Evolutionary conservation across 37 sponge, comb jelly and placozoan species (phyloP), one percentile per base, ranked within the genome.

Genomic region (Axinella damicornis): DNA sequence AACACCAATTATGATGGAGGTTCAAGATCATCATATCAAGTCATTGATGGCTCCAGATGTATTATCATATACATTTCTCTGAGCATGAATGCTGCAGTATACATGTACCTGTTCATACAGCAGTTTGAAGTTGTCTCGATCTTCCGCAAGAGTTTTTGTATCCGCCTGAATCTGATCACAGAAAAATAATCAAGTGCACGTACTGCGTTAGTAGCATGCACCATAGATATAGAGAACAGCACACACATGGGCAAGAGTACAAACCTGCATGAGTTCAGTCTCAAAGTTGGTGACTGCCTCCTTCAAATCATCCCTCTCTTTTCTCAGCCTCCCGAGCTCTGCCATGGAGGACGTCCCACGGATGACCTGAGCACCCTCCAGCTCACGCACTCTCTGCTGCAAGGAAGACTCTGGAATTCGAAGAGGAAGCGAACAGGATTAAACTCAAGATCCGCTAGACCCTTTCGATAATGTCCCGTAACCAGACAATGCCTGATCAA

Each of bases 111-210:
- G 98, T 36, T 93, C 90, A 84, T 97, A 97, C 38, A 97, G 92
- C 22, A 97, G 76, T 59, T 88, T 93, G 80, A 91, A 89, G 85
- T 93, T 97, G 73, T 97, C 94, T 66, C 98, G 87, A 39, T 97
- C 98, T 40, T 89, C 80, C 17, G 96, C 85, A 19, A 97, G 85
- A 16, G 40, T 70, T 65, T 92, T 81, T 2, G 83, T 85, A 62
- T 95, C 87, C 33, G 73, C 33, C 69, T 95, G 96, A 27, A 95
- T 93, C 93, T 95, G 73, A 33, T 46, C 9, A 9, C 40, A 36
- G 28, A 74, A 53, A 54, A n/a, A n/a, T n/a, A 78, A 64, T 28
- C 65, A 78, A 62, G 38, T 41, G 61, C 79, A 62, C 31, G 33
- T 60, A 17, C 17, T 9, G 25, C 33, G 20, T 4, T 28, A 52